A percentile compares a stretch with the other conserved stretches of the same genome.
phyloP scores from a whole-genome alignment of 2,888 invertebrate species.

The Dichetophora obliterata region DNA sequence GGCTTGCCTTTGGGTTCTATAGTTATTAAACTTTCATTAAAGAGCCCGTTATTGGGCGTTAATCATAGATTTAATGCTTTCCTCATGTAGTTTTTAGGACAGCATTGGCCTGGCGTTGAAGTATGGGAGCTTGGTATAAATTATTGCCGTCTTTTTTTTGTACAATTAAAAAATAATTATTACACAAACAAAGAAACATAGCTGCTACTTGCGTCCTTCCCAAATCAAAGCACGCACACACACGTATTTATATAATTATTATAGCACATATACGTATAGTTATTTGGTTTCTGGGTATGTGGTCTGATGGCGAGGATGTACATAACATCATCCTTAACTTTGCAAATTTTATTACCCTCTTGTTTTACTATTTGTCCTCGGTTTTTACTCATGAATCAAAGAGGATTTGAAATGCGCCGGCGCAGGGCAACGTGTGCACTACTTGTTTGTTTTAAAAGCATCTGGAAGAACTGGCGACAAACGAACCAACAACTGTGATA shows the following conservation, averaged over 20 bases:
- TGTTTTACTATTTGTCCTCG: slow-evolving; percentile 9
- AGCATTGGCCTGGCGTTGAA: not conserved
- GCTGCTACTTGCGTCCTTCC: not conserved
- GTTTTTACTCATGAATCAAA: slow-evolving; percentile 19
- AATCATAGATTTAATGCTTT: no score
- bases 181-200: slow-evolving; percentile 12
- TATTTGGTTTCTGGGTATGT: not conserved
- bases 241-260: not conserved
- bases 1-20: no score
- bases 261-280: not conserved
- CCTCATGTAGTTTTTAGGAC: no score
- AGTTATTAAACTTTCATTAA: no score
- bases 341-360: slow-evolving; percentile 7
- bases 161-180: slow-evolving; percentile 17
- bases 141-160: not conserved
- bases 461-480: not conserved
- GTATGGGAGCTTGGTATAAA: not conserved
- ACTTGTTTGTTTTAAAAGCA: not conserved
- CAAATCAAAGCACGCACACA: not conserved
- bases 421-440: slow-evolving; percentile 5
- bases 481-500: no score
- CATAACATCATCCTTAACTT: slow-evolving; percentile 2
- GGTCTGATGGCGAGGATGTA: not conserved
- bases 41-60: no score
- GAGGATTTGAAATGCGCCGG: slow-evolving; percentile 9